A percentile compares a stretch with the other conserved stretches of the same genome.
phyloP scores from a whole-genome alignment of 1,140 invertebrate species.

The Drosophila bifasciata region DNA sequence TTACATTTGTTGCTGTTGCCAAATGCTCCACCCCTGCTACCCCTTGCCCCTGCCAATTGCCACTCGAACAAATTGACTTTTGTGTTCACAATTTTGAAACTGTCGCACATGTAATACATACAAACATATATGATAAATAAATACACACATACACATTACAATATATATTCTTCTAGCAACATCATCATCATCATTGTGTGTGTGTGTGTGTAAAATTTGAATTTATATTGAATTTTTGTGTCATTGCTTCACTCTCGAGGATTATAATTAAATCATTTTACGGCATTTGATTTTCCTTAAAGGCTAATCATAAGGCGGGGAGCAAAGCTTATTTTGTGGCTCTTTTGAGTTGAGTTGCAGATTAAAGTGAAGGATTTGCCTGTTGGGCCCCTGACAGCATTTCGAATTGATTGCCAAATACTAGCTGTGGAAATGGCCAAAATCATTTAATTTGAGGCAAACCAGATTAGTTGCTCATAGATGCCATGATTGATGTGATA shows the following conservation, averaged over 20 bases:
- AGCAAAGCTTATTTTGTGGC: slow-evolving; percentile 22
- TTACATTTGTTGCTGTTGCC: slow-evolving; percentile 40
- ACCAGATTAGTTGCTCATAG: not conserved
- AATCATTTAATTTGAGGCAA: too few relatives aligned
- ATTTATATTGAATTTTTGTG: slow-evolving; percentile 70
- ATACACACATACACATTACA: not conserved
- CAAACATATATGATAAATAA: not conserved
- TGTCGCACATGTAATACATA: slow-evolving; percentile 53
- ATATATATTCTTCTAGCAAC: slow-evolving; percentile 33
- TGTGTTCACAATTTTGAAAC: slow-evolving; percentile 68
- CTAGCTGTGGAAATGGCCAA: not conserved
- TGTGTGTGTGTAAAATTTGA: slow-evolving; percentile 67
- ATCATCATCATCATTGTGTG: slow-evolving; percentile 7
- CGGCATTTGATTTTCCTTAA: slow-evolving; percentile 48
- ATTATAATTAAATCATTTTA: slow-evolving; percentile 75
- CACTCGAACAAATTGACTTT: slow-evolving; percentile 78
- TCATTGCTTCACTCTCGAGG: slow-evolving; percentile 1
- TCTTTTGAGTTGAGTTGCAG: slow-evolving; percentile 2
- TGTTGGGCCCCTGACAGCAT: too few relatives aligned
- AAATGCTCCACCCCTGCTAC: slow-evolving; percentile 7
- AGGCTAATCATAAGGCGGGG: slow-evolving; percentile 23
- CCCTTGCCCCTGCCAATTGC: not conserved
- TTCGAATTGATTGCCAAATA: too few relatives aligned
- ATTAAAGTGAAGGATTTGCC: slow-evolving; percentile 13
- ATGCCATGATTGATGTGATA: too few relatives aligned